A percentile compares a stretch with the other conserved stretches of the same genome.
Evolutionary conservation across 2,113 vertebrate species (phyloP).

Genomic region (Atherinomorus stipes): DNA sequence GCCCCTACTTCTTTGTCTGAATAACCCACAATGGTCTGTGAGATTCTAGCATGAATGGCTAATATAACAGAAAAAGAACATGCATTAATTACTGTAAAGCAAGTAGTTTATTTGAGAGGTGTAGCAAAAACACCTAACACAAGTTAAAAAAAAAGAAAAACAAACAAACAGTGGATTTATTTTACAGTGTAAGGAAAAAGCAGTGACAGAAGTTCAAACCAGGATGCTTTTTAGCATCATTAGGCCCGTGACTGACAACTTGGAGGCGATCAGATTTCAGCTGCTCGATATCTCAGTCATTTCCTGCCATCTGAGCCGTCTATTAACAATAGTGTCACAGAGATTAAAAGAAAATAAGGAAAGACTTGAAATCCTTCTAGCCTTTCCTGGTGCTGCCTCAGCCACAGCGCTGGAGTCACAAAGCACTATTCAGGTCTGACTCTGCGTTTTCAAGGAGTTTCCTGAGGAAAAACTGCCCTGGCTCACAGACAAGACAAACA

Average conservation of each 20-base stretch:
- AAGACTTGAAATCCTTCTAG: conserved; percentile 44
- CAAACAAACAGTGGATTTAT: background rate
- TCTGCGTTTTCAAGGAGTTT: conserved; percentile 70
- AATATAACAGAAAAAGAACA: background rate
- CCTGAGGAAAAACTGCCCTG: conserved; percentile 68
- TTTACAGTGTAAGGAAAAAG: background rate
- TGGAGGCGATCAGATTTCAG: conserved; percentile 14
- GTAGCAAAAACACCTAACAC: background rate
- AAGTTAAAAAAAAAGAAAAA: no score
- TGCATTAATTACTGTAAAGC: background rate
- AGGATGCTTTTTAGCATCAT: background rate
- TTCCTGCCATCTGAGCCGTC: conserved; percentile 32
- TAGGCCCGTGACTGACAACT: background rate
- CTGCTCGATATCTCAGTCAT: conserved; percentile 1
- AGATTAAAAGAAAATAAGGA: conserved; percentile 64
- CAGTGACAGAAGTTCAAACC: background rate
- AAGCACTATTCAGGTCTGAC: conserved; percentile 59
- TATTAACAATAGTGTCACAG: conserved; percentile 36
- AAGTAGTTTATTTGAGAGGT: background rate
- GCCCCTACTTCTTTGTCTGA: conserved; percentile 30
- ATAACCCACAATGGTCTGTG: background rate
- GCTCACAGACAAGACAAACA: conserved; percentile 67
- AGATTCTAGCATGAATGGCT: background rate
- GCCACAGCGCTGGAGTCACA: conserved; percentile 39
- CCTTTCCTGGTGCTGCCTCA: conserved; percentile 60